Percentiles rank a stretch among this genome's conserved stretches.
These are phyloP conservation scores for Polylopha cassiicola DNA, from an alignment of 2,888 invertebrate species.

Conservation along the genomic window DNA sequence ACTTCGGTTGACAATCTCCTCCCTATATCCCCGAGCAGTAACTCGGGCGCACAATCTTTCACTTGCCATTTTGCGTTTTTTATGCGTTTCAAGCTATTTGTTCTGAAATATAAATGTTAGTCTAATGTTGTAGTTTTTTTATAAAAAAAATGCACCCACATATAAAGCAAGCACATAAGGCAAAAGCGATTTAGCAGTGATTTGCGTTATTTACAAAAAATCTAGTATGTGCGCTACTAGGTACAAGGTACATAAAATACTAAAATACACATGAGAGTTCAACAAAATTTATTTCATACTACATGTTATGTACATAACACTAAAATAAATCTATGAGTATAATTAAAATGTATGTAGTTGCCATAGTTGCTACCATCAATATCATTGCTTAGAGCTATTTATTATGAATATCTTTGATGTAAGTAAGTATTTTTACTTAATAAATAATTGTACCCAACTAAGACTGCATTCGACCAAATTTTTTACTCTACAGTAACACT, in stretches of 20 bases:
- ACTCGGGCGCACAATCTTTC: conserved; percentile 77
- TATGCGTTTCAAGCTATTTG: conserved; percentile 78
- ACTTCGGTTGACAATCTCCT: conserved; percentile 79
- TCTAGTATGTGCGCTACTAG: conserved; percentile 10
- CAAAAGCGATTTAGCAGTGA: conserved; percentile 34
- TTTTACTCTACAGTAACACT: too few relatives aligned
- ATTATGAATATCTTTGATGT: too few relatives aligned
- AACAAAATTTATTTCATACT: conserved; percentile 32
- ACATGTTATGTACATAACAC: conserved; percentile 13
- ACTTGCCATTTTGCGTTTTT: conserved; percentile 80
- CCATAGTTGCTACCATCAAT: conserved; percentile 11
- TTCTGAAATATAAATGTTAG: conserved; percentile 49
- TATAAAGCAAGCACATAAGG: conserved; percentile 40
- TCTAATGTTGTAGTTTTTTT: conserved; percentile 5
- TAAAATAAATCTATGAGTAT: background rate
- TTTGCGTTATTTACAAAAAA: conserved; percentile 1
- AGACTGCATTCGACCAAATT: conserved; percentile 1
- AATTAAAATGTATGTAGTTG: conserved; percentile 8
- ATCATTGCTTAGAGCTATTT: conserved; percentile 5
- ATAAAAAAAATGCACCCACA: conserved; percentile 15
- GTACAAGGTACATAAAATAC: conserved; percentile 29
- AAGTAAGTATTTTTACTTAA: too few relatives aligned
- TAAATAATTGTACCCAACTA: conserved; percentile 11
- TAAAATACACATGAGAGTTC: conserved; percentile 32
- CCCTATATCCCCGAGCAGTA: conserved; percentile 65